phyloP scores from a whole-genome alignment of 2,113 vertebrate species.

The Polyodon spathula region DNA sequence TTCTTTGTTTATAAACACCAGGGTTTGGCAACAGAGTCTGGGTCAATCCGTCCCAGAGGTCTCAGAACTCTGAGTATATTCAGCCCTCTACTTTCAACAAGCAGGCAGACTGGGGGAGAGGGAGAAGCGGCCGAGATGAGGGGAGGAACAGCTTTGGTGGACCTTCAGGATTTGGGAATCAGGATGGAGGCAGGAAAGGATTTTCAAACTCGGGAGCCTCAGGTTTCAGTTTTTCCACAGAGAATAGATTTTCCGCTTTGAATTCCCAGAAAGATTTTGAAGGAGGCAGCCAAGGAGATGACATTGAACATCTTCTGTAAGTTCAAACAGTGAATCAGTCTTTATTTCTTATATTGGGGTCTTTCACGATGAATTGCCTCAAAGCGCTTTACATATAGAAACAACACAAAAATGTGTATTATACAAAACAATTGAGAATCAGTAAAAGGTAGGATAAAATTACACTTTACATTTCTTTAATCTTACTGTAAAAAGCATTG shows the following conservation, averaged over 20 bases:
- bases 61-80: conserved; percentile 50
- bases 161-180: conserved; percentile 35
- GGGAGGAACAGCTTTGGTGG: conserved; percentile 40
- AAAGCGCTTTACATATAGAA: no score
- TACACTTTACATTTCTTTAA: no score
- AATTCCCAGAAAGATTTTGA: conserved; percentile 27
- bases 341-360: neutral
- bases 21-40: conserved; percentile 59
- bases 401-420: no score
- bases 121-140: conserved; percentile 41
- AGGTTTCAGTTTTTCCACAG: conserved; percentile 46
- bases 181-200: conserved; percentile 20
- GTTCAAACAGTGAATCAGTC: conserved; percentile 30
- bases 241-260: conserved; percentile 64
- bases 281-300: conserved; percentile 48
- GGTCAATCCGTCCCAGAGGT: conserved; percentile 60
- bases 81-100: conserved; percentile 71
- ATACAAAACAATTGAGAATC: no score
- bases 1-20: conserved; percentile 20
- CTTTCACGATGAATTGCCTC: no score
- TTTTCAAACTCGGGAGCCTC: conserved; percentile 30
- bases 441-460: no score
- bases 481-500: no score
- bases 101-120: conserved; percentile 42
- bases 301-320: conserved; percentile 72